Evolutionary conservation across 53 echinoderm and acorn worm species (phyloP), one percentile per base, ranked within the genome.

Genomic region (Arbacia lixula): DNA sequence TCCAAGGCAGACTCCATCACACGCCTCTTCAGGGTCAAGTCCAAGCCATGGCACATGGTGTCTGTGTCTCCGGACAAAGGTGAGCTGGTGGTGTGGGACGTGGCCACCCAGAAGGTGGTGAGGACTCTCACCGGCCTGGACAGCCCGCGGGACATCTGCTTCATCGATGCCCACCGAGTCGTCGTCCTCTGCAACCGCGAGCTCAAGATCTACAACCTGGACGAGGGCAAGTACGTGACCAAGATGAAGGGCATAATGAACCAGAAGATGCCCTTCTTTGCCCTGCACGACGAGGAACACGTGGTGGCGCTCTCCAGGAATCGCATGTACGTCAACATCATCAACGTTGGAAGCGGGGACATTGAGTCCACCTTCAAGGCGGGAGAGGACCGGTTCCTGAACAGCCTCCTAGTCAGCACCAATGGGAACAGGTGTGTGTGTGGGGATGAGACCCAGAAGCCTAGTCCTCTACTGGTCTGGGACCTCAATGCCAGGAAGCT

Each of bases 291-390:
- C 53, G 69, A 89, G 55, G 97, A 97, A 9, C 97, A 97, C 43
- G 94, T 97, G 71, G 97, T 97, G 88, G 97, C 97, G 43, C 90
- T 97, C 67, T 91, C 97, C 0, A 85, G 97, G 36, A 97, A 97
- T 62, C 92, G 97, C 32, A 97, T 97, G 97, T 87, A 94, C 60
- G 97, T 97, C 67, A 97, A 97, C 87, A 91, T 97, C 62, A 97
- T 97, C 86, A 94, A 94, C 42, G 91, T 94, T 19, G 76, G 32
- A 53, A 97, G 72, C 26, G 94, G 94, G 12, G 88, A 92, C 54
- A 94, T 94, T 27, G 90, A 80, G 79, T 87, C 94, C 19, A 97
- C 94, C 10, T 97, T 97, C 85, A 97, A 97, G 57, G 97, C 89
- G 11, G 97, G 97, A 0, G 97, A 97, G 79, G 97, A 97, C 36